phyloP scores from a whole-genome alignment of 2,113 vertebrate species.

The Mormyrus lacerda region DNA sequence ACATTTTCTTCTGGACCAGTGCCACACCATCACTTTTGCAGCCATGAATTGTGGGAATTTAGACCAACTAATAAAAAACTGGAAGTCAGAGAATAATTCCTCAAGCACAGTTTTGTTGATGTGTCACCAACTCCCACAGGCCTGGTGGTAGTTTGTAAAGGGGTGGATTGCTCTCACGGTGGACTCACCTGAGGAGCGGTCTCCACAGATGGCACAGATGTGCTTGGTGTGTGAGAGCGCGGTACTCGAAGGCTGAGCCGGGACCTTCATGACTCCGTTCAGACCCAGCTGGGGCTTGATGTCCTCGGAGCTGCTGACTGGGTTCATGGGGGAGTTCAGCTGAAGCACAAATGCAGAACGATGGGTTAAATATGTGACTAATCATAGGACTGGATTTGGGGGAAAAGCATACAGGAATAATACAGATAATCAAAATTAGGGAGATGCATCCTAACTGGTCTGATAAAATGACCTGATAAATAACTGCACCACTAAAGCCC shows the following conservation, averaged over 20 bases:
- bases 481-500: not conserved
- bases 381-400: not conserved
- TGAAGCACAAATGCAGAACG: constrained; percentile 57
- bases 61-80: not conserved
- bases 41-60: not conserved
- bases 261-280: constrained; percentile 96
- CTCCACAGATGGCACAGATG: constrained; percentile 98
- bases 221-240: constrained; percentile 89
- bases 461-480: too few relatives aligned
- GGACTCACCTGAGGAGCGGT: constrained; percentile 91
- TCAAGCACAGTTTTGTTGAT: not conserved
- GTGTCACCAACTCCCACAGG: not conserved
- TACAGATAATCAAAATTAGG: too few relatives aligned
- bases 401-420: not conserved
- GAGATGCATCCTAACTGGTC: not conserved
- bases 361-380: constrained; percentile 39
- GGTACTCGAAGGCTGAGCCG: constrained; percentile 79
- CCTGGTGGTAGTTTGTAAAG: too few relatives aligned
- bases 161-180: not conserved
- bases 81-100: not conserved
- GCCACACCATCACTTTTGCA: not conserved
- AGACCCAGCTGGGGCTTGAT: constrained; percentile 92
- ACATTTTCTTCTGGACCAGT: not conserved
- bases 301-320: constrained; percentile 92
- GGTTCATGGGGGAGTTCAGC: constrained; percentile 94